Evolutionary conservation across 1,140 invertebrate genomes (phyloP), one percentile per base, ranked within the genome.

Genomic region (Halesus radiatus): DNA sequence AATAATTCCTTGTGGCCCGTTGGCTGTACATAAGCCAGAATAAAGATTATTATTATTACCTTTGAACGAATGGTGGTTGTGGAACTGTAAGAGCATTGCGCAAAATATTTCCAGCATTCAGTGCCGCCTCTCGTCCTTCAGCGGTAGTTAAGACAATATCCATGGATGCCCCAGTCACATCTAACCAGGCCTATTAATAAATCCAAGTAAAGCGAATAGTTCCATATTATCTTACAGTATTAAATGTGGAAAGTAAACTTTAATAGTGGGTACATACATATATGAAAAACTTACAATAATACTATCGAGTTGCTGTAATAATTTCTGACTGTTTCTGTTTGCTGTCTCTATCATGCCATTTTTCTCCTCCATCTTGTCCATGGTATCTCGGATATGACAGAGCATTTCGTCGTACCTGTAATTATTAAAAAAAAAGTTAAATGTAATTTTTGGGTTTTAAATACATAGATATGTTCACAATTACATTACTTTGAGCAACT

Each of bases 361-460:
- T 87, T 98, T 98, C 84, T 97, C 95, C 82, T 96, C 96, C 89
- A 98, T 97, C 84, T 96, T 95, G 82, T 95, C 93, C 91, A 97
- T 96, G 15, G 94, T 95, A 86, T 96, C 95, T 83, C 94, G 91
- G 5, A 97, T 95, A 86, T 95, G 93, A 79, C 94, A 92, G 20
- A 97, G 88, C 29, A 95, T 93, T 84, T 96, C 94, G 87, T 96
- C 95, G 86, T 96, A 96, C 53, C 88, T 84, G 53, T 15, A 79
- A 84, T 15, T 5, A 16, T 64, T 23, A 64, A 23, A 4, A 66
- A 54, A 23, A 68, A 3, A 70, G 5, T 54, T 6, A 4, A 16
- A 54, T 54, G 3, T 54, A 3, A n/a, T 54, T 54, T 54, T 3
- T 3, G 8, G 8, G 8, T 32, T 3, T 32, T 1, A 6, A 6